These are phyloP conservation scores for Staurois parvus DNA, from an alignment of 2,797 vertebrate species.

Conservation along the genomic window DNA sequence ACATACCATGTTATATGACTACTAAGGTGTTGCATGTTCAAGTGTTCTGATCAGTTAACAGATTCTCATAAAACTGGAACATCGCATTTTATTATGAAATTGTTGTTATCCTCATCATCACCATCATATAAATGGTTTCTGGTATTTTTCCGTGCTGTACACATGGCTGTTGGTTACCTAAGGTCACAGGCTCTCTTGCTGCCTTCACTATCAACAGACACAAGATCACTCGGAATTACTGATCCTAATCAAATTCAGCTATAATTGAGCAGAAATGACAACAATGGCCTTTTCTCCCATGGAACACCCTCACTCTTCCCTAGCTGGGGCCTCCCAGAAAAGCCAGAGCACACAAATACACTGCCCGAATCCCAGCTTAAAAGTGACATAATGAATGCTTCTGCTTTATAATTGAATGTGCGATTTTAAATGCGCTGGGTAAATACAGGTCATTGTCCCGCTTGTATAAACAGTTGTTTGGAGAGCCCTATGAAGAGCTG, in stretches of 20 bases:
- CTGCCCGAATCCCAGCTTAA: conserved; percentile 47
- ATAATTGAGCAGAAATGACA: conserved; percentile 50
- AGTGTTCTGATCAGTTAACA: too few relatives aligned
- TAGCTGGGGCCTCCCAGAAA: conserved; percentile 40
- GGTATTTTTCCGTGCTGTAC: not conserved
- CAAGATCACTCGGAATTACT: conserved; percentile 31
- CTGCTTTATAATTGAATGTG: conserved; percentile 55
- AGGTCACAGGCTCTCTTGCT: conserved; percentile 22
- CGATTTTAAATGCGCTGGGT: conserved; percentile 47
- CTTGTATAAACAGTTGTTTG: conserved; percentile 55
- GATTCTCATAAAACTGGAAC: too few relatives aligned
- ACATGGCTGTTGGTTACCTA: not conserved
- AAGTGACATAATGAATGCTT: conserved; percentile 59
- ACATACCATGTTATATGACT: too few relatives aligned
- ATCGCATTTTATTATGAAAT: too few relatives aligned
- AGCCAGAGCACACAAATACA: conserved; percentile 49
- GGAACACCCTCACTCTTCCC: conserved; percentile 39
- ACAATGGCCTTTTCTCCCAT: conserved; percentile 43
- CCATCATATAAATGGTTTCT: not conserved
- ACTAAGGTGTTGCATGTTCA: too few relatives aligned
- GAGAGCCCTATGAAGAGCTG: conserved; percentile 49
- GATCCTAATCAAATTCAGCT: conserved; percentile 52
- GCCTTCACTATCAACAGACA: conserved; percentile 1
- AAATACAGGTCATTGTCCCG: conserved; percentile 60
- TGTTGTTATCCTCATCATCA: too few relatives aligned